Evolutionary conservation across 2,797 vertebrate genomes (phyloP).

Genomic region (Acipenser transmontanus): DNA sequence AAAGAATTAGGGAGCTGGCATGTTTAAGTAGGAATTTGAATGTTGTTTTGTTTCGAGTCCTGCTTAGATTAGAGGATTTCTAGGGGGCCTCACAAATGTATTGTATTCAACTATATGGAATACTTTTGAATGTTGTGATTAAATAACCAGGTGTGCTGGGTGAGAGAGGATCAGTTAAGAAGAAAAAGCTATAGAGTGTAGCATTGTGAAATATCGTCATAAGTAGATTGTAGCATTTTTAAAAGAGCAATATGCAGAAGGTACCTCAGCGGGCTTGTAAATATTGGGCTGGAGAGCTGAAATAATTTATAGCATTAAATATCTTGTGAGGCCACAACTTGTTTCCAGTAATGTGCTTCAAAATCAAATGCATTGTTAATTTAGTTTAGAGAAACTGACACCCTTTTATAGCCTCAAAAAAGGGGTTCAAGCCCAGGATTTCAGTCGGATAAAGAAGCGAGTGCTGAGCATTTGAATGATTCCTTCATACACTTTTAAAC

Average conservation of each 20-base stretch:
- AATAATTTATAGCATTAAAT: constrained; percentile 41
- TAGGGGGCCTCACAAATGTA: not conserved
- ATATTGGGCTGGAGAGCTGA: constrained; percentile 32
- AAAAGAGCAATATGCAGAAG: constrained; percentile 17
- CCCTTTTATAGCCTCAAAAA: too few relatives aligned
- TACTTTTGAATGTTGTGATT: not conserved
- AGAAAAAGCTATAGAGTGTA: constrained; percentile 18
- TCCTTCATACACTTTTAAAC: too few relatives aligned
- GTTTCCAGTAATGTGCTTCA: constrained; percentile 2
- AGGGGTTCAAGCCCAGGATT: too few relatives aligned
- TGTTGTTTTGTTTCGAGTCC: constrained; percentile 14
- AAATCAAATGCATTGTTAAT: too few relatives aligned
- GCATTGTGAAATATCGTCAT: constrained; percentile 17
- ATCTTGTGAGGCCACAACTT: constrained; percentile 27
- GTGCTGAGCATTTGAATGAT: too few relatives aligned
- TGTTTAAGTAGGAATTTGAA: too few relatives aligned
- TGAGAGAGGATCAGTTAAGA: too few relatives aligned
- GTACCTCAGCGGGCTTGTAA: constrained; percentile 26
- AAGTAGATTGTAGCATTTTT: constrained; percentile 10
- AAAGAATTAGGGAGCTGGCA: too few relatives aligned
- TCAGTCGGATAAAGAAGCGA: too few relatives aligned
- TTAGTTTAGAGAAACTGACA: too few relatives aligned
- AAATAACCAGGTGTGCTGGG: not conserved
- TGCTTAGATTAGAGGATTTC: not conserved
- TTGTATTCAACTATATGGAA: not conserved